Conservation (phyloP, 2,888 invertebrate species). For the Synanthedon formicaeformis region DNA sequence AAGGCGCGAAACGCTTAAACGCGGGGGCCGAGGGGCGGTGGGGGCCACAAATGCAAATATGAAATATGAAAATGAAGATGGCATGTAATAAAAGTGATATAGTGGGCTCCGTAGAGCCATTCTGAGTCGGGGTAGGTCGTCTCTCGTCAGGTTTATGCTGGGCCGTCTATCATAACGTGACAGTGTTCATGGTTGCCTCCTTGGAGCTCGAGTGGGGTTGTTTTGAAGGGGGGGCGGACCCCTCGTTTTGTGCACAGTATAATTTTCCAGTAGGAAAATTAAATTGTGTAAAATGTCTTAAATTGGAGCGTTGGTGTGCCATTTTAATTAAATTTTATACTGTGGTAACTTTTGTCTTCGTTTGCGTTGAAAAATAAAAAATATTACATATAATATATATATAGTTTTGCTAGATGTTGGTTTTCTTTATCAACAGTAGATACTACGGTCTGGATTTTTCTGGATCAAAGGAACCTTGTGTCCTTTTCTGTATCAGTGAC, state of each 20-base stretch:
- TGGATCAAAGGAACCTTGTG: too few species aligned
- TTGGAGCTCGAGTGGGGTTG: slow-evolving; percentile 27
- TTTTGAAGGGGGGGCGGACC: slow-evolving; percentile 26
- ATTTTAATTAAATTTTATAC: too few species aligned
- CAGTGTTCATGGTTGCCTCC: slow-evolving; percentile 72
- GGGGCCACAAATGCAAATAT: slow-evolving; percentile 68
- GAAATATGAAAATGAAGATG: slow-evolving; percentile 77
- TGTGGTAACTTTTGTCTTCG: too few species aligned
- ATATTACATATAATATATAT: too few species aligned
- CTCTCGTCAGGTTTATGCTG: slow-evolving; percentile 81
- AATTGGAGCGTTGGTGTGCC: too few species aligned
- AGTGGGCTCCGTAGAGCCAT: slow-evolving; percentile 82
- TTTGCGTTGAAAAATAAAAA: too few species aligned
- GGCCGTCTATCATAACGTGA: slow-evolving; percentile 79
- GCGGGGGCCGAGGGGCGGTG: slow-evolving; percentile 20
- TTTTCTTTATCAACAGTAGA: too few species aligned
- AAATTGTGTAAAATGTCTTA: too few species aligned
- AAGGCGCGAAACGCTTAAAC: slow-evolving; percentile 60
- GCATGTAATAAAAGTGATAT: slow-evolving; percentile 85
- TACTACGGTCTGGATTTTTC: too few species aligned
- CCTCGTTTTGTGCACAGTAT: slow-evolving; percentile 2
- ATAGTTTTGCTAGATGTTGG: too few species aligned
- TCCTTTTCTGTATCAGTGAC: too few species aligned
- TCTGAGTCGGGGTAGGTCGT: slow-evolving; percentile 74
- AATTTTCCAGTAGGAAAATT: background rate